phyloP scores from a whole-genome alignment of 2,113 vertebrate genomes.

The Triplophysa tibetana region DNA sequence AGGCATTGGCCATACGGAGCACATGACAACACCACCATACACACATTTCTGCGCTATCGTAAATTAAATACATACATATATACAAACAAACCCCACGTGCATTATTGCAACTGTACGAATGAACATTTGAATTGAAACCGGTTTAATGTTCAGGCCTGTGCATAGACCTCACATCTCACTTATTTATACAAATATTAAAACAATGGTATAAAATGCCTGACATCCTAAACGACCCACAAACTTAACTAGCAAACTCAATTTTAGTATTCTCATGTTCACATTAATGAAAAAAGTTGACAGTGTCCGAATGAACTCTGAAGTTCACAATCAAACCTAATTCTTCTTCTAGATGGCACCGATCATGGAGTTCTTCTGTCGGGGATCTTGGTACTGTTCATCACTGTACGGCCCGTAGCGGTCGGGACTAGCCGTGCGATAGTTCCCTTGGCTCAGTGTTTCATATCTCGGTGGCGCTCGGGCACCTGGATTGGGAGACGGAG shows the following conservation, averaged over 20 bases:
- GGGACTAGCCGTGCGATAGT: constrained; percentile 70
- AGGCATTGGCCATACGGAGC: background rate
- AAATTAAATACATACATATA: constrained; percentile 7
- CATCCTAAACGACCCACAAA: background rate
- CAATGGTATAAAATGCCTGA: background rate
- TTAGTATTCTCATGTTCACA: background rate
- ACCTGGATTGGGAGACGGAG: constrained; percentile 72
- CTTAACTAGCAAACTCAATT: background rate
- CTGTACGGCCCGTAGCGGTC: constrained; percentile 66
- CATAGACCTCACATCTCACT: background rate
- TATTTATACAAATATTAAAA: no score
- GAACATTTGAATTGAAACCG: background rate
- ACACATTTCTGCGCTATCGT: background rate
- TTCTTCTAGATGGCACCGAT: constrained; percentile 83
- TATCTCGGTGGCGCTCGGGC: constrained; percentile 71
- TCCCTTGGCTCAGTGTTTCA: constrained; percentile 55
- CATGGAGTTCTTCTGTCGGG: constrained; percentile 84
- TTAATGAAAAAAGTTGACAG: background rate
- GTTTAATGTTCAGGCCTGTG: background rate
- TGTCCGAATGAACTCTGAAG: background rate
- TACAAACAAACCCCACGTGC: background rate
- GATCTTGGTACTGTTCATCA: constrained; percentile 75
- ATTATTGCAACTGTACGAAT: background rate
- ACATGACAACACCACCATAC: background rate
- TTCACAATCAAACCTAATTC: background rate